phyloP scores from a whole-genome alignment of 2,888 invertebrate species.

The Coremacera marginata region DNA sequence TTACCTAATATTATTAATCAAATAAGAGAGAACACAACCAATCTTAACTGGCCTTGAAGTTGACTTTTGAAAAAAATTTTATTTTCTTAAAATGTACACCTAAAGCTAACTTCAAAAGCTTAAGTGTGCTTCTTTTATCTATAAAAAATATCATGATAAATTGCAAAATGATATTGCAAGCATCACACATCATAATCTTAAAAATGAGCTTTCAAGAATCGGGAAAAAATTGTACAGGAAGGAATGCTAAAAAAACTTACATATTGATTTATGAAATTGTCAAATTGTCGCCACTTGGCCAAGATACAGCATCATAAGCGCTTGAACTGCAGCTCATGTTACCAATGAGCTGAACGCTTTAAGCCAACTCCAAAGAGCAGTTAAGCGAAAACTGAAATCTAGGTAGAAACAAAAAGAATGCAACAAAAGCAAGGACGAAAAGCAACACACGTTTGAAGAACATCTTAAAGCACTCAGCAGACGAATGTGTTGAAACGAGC shows the following conservation, averaged over 20 bases:
- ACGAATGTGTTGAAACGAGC: background rate
- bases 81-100: background rate
- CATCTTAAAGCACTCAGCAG: slow-evolving; percentile 1
- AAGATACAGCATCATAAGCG: background rate
- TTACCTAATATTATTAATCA: too few species aligned
- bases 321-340: slow-evolving; percentile 1
- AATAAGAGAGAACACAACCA: too few species aligned
- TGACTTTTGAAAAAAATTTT: too few species aligned
- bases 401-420: background rate
- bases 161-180: slow-evolving; percentile 8
- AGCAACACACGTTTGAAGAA: background rate
- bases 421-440: background rate
- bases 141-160: background rate
- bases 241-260: background rate
- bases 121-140: background rate
- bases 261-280: slow-evolving; percentile 33
- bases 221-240: background rate
- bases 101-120: background rate
- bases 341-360: background rate
- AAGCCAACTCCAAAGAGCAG: slow-evolving; percentile 10
- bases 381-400: slow-evolving; percentile 9
- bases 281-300: slow-evolving; percentile 3
- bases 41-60: too few species aligned
- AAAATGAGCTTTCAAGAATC: background rate
- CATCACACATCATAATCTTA: slow-evolving; percentile 8